Evolutionary conservation across 1,140 invertebrate genomes (phyloP), one percentile per base, ranked within the genome.

Genomic region (Drosophila yakuba): DNA sequence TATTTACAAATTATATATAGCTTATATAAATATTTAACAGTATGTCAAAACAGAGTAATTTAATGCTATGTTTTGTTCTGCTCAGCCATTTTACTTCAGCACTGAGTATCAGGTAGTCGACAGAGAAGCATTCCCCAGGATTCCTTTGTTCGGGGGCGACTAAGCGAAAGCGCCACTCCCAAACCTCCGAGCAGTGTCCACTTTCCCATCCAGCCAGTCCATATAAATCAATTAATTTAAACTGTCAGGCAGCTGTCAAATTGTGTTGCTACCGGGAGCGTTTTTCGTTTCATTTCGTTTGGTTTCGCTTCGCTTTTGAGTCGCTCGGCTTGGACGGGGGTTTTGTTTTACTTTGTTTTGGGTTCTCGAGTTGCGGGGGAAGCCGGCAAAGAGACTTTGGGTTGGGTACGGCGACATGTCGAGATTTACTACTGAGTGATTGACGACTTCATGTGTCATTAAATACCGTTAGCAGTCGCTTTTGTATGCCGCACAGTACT

Each of bases 171-270:
- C 48, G 72, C 72, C 72, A 67, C 71, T 68, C 73, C 74, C 74
- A 45, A 59, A 45, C 35, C 62, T 55, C 63, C 51, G 41, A 41
- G 52, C 62, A 38, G 38, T 60, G 71, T 75, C 55, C 74, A 74
- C 74, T 47, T 56, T 67, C 63, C 71, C 52, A 45, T 63, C 54
- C 41, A 35, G 32, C 20, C 64, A 50, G 36, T 43, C 47, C 78
- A 88, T 78, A 84, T 89, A 89, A 89, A 89, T 89, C 84, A 89
- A 89, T 89, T 89, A 84, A 89, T 89, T 89, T 90, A 64, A 89
- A 84, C 85, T 89, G 84, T 89, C 85, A 88, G 85, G 64, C 77
- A 80, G 80, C 84, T 89, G 84, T 89, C 84, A 89, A 89, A 89
- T 84, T 78, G 84, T 78, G 75, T 75, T 90, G 84, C 84, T 90